Base-by-base conservation (phyloP, 2,888 invertebrate species). In the Girardia tigrina region DNA sequence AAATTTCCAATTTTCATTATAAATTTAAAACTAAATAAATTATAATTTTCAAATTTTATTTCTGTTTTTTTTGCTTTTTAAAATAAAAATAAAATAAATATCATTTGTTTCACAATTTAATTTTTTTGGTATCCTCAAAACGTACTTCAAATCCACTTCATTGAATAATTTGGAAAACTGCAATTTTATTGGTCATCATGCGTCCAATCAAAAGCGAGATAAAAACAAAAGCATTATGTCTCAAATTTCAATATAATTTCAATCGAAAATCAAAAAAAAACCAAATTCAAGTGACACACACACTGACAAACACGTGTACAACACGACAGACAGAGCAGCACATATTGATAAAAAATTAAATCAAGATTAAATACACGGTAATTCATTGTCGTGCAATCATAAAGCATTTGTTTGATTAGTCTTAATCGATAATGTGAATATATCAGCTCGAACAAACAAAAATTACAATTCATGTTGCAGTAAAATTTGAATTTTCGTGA, bases 231-330 rank as follows among this genome's bases (percentile, higher is more conserved):
- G 56, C 56, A 56, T 56, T 12, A 56, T 56, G 56, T 56, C 56
- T 56, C 56, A 56, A 56, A 56, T 56, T 56, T 56, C 56, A 56
- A 56, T 56, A 56, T 56, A 56, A 56, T 56, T 56, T 56, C n/a
- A 56, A 56, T 56, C 56, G 56, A 56, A 56, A 56, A 56, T 56
- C n/a, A n/a, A n/a, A n/a, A n/a, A n/a, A n/a, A n/a, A n/a, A n/a
- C n/a, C n/a, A n/a, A n/a, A n/a, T 56, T 56, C 56, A 56, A 56
- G 56, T 56, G 56, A 56, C 56, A 56, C n/a, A n/a, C n/a, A n/a
- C 56, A 56, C 56, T n/a, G n/a, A 56, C 56, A 56, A n/a, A 56
- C 56, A 56, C 56, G 56, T 56, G 56, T n/a, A 8, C 8, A 20
- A 36, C n/a, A n/a, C 56, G n/a, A 23, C 23, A 56, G 56, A 56